Evolutionary conservation across 2,113 vertebrate genomes (phyloP), one percentile per base, ranked within the genome.

Genomic region (Engraulis encrasicolus): DNA sequence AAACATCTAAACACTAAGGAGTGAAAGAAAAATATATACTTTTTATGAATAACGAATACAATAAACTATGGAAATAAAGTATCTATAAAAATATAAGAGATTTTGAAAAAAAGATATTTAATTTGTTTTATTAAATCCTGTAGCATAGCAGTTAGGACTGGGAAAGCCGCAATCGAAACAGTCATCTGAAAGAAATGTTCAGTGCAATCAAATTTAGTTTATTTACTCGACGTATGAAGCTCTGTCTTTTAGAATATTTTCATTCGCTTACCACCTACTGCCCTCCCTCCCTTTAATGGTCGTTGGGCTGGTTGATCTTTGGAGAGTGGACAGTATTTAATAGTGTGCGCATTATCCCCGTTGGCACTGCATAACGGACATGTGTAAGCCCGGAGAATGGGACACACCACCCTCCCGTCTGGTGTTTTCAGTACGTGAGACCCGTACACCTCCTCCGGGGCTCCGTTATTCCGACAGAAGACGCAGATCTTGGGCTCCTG

Each of bases 281-380:
- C 95, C 92, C 94, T 93, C 77, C 95, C 95, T 90, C 95, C 95
- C 91, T 95, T 96, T 74, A 96, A 86, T 85, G 94, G 91, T 86
- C 95, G 91, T 88, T 95, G 93, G 88, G 92, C 92, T 77, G 94
- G 94, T 88, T 96, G 95, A 71, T 95, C 95, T 89, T 95, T 95
- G 80, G 95, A 96, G 89, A 96, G 95, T 18, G 95, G 95, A 86
- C 95, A 96, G 94, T 96, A 96, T 89, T 96, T 96, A 84, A 96
- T 96, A 45, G 95, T 96, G 81, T 96, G 95, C 38, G 95, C 95
- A 91, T 95, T 95, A 92, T 96, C 95, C 86, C 95, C 95, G 90
- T 95, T 96, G 91, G 95, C 95, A 85, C 95, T 95, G 94, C 95
- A 96, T 18, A 96, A 93, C 18, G 95, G 95, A 74, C 95, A 96